Evolutionary conservation across 1,140 invertebrate species (phyloP).

Genomic region (Berghia stephanieae): DNA sequence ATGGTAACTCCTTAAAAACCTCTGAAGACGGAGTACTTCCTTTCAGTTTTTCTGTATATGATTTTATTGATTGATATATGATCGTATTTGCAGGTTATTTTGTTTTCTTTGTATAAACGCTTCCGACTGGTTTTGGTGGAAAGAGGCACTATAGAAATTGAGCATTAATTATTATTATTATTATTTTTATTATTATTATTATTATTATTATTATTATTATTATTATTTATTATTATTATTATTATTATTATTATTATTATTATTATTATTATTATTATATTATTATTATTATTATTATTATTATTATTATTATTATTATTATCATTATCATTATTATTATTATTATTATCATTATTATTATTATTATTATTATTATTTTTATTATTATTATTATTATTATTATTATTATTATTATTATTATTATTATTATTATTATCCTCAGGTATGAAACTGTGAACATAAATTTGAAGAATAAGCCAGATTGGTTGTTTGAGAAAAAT

Average conservation of each 20-base stretch:
- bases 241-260: background rate
- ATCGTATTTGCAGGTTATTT: too few species aligned
- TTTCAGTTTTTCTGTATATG: too few species aligned
- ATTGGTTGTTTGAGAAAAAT: constrained; percentile 77
- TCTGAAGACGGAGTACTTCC: too few species aligned
- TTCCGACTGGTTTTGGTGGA: too few species aligned
- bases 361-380: background rate
- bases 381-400: background rate
- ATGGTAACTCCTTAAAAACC: too few species aligned
- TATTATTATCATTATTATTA: background rate
- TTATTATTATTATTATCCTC: background rate
- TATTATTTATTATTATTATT: too few species aligned
- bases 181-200: too few species aligned
- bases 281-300: background rate
- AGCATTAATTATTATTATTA: too few species aligned
- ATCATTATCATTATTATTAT: background rate
- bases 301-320: background rate
- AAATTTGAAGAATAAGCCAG: constrained; percentile 83
- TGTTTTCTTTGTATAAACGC: too few species aligned
- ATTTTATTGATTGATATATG: too few species aligned
- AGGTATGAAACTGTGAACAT: constrained; percentile 86
- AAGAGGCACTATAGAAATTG: too few species aligned
- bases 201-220: too few species aligned
- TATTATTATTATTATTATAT: background rate
- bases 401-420: background rate